Evolutionary conservation across 2,888 invertebrate species (phyloP), one percentile per base, ranked within the genome.

Genomic region (Rutpela maculata): DNA sequence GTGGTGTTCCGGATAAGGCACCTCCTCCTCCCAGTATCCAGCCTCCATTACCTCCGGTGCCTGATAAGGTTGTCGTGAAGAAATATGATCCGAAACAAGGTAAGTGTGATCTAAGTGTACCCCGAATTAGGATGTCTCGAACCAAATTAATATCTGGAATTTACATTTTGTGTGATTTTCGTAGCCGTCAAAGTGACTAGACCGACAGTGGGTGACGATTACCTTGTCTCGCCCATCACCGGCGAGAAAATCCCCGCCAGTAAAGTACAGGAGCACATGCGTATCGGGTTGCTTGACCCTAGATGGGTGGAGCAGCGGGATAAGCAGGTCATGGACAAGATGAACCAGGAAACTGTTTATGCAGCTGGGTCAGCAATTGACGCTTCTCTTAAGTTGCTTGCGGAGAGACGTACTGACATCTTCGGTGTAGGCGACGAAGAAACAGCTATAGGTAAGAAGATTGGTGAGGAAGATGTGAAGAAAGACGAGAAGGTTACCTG

Each of bases 391-490:
- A 98, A 98, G 89, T 95, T 97, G 88, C 92, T 99, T 86, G 99
- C 99, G 0, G 99, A 99, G 89, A 94, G 99, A 83, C 98, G 99
- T 95, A 99, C 99, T 0, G 99, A 99, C 92, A 99, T 99, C 90
- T 99, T 99, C 91, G 99, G 99, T 91, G 97, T 98, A 79, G 99
- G 99, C 76, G 97, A 97, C 89, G 99, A 99, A 89, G 99, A 99
- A 92, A 99, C 99, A 0, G 97, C 97, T 26, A 99, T 99, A 88
- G 99, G 99, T 82, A 98, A 98, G 91, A 99, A 99, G 92, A 96
- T 98, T 79, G 97, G 97, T 1, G 97, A 97, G 88, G 93, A 93
- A 81, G 96, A 96, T 89, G 93, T 93, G 50, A 93, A 93, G 82
- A 95, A 97, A 84, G 97, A 97, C 86, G 97, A 97, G 88, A 93